Percentiles rank a stretch among this genome's conserved stretches.
These are phyloP conservation scores for Tyrophagus putrescentiae DNA, from an alignment of 1,140 invertebrate genomes.

Conservation along the genomic window DNA sequence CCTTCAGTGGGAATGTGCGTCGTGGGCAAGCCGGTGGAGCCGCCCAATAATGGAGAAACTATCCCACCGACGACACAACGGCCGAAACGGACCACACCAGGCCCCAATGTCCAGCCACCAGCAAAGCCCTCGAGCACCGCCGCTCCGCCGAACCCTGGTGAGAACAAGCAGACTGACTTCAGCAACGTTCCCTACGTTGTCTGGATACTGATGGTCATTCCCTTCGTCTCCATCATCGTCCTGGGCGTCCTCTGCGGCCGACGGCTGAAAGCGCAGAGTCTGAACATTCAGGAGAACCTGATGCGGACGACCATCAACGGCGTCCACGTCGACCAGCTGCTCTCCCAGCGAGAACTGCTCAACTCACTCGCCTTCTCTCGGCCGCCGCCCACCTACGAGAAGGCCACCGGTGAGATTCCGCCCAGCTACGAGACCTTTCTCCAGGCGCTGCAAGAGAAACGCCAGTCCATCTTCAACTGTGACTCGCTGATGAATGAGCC, in stretches of 20 bases:
- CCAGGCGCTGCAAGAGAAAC: neutral
- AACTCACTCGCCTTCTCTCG: neutral
- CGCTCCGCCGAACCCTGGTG: too few species aligned
- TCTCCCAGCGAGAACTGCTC: neutral
- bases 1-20: neutral
- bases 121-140: too few species aligned
- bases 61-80: neutral
- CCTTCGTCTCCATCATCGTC: constrained; percentile 8
- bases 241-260: neutral
- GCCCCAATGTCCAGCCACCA: neutral
- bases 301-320: neutral
- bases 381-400: constrained; percentile 9
- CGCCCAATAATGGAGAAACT: neutral
- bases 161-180: neutral
- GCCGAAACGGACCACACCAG: neutral
- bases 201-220: constrained; percentile 6
- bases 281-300: constrained; percentile 2
- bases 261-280: neutral
- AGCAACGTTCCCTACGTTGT: neutral
- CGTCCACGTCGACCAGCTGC: neutral
- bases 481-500: neutral
- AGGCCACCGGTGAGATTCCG: constrained; percentile 2
- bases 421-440: constrained; percentile 6
- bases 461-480: neutral
- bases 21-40: neutral